Evolutionary conservation across 2,888 invertebrate genomes (phyloP).

Genomic region (Nomada flava): DNA sequence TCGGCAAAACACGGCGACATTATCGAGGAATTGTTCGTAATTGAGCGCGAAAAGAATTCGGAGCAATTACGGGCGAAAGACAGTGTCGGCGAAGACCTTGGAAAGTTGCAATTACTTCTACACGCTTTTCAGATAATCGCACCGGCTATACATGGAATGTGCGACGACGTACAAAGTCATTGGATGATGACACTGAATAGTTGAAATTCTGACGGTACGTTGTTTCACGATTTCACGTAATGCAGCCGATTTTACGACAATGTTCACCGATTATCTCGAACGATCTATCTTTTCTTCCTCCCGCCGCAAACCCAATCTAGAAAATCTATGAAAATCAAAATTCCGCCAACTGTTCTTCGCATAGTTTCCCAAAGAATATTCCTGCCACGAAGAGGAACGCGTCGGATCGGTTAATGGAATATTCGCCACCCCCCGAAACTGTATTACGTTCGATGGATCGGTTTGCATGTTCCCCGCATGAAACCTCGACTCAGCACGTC

Average conservation of each 20-base stretch:
- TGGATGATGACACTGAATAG: constrained; percentile 22
- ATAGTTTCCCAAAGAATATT: too few species aligned
- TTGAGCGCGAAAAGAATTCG: neutral
- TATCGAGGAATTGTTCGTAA: constrained; percentile 17
- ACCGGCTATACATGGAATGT: neutral
- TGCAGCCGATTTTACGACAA: neutral
- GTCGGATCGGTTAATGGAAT: too few species aligned
- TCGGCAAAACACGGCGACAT: neutral
- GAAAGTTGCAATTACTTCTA: constrained; percentile 39
- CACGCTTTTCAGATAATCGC: constrained; percentile 37
- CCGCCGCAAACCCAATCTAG: neutral
- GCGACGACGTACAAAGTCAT: constrained; percentile 11
- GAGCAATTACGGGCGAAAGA: constrained; percentile 20
- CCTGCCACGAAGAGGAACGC: too few species aligned
- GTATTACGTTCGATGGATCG: too few species aligned
- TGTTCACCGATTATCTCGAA: neutral
- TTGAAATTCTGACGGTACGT: constrained; percentile 19
- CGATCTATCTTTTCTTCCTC: neutral
- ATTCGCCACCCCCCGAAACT: too few species aligned
- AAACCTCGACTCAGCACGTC: constrained; percentile 4
- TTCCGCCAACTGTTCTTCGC: neutral
- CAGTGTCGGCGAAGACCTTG: constrained; percentile 33
- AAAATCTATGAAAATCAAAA: too few species aligned
- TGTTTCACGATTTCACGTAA: constrained; percentile 42
- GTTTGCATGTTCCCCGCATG: too few species aligned